Conservation (phyloP, 2,797 vertebrate genomes). For the Sebastes diaconus region DNA sequence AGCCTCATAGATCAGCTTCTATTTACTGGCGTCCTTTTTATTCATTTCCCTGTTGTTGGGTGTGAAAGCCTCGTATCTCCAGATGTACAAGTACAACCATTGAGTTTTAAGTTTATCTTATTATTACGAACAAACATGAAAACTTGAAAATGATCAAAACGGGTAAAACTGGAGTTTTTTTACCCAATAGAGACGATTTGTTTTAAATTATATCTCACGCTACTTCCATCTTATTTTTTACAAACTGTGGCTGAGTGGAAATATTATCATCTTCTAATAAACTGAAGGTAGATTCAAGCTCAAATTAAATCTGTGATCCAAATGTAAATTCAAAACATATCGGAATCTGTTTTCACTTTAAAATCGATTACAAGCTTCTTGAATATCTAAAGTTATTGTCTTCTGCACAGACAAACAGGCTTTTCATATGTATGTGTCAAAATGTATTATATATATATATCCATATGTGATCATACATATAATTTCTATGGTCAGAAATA, state of each 20-base stretch:
- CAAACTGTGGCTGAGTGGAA: neutral
- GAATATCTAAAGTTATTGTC: neutral
- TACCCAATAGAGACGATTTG: neutral
- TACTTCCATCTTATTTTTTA: neutral
- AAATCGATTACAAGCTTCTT: neutral
- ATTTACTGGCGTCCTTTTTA: neutral
- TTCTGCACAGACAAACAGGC: neutral
- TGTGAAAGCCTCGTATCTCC: neutral
- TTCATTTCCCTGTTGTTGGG: neutral
- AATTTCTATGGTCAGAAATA: neutral
- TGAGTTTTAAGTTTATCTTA: neutral
- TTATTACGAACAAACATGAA: neutral
- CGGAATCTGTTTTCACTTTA: neutral
- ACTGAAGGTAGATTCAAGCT: neutral
- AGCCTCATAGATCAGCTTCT: constrained; percentile 30
- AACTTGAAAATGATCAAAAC: neutral
- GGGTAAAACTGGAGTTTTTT: neutral
- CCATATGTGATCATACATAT: neutral
- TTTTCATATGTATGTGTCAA: neutral
- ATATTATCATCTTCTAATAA: neutral
- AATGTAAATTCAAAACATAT: neutral
- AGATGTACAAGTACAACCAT: neutral
- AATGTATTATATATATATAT: neutral
- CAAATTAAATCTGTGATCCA: neutral
- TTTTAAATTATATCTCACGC: neutral